Percentiles rank a stretch among this genome's conserved stretches.
phyloP scores from a whole-genome alignment of 2,797 vertebrate genomes.

The Malacoraja senta region DNA sequence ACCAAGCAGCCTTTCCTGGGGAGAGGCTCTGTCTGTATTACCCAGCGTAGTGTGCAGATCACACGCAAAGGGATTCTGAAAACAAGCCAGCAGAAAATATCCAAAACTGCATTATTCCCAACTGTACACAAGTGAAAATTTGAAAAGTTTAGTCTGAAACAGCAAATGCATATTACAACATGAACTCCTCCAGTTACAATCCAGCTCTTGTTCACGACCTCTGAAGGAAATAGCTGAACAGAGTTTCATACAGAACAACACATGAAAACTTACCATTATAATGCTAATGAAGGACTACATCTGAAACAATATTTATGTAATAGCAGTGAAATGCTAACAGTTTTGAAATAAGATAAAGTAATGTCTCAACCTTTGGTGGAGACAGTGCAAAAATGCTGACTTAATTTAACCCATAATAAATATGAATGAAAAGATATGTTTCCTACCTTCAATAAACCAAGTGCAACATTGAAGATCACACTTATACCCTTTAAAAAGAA shows the following conservation, averaged over 20 bases:
- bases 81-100: neutral
- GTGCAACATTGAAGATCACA: conserved; percentile 95
- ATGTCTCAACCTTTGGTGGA: neutral
- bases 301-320: neutral
- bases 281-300: neutral
- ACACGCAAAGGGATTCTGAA: neutral
- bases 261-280: neutral
- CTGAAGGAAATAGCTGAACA: neutral
- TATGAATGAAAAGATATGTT: neutral
- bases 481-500: conserved; percentile 81
- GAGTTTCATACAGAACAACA: neutral
- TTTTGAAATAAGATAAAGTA: neutral
- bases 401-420: neutral
- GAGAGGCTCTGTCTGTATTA: neutral
- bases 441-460: conserved; percentile 88
- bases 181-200: neutral
- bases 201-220: neutral
- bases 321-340: neutral
- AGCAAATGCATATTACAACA: neutral
- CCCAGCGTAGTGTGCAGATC: neutral
- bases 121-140: neutral
- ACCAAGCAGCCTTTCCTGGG: neutral
- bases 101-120: neutral
- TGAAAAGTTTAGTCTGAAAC: neutral
- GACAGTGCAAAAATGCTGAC: neutral